Evolutionary conservation across 2,113 vertebrate genomes (phyloP), one percentile per base, ranked within the genome.

Genomic region (Forbesichthys agassizii): DNA sequence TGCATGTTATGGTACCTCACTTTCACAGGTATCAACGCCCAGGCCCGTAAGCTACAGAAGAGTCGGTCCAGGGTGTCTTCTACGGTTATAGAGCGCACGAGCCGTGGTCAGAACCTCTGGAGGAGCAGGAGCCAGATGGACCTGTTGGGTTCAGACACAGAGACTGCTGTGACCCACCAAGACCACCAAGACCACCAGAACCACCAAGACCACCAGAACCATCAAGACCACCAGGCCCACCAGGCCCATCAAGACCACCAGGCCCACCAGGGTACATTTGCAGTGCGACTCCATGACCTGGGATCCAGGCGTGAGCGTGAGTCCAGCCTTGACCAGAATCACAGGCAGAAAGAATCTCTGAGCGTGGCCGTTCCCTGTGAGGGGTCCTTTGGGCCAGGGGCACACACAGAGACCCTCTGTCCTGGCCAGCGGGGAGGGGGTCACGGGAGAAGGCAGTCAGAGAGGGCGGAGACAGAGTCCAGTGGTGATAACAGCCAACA

Each of bases 21-120:
- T 12, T 52, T 49, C 47, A 57, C 46, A 94, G 93, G 93, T 33
- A 91, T 94, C 68, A 94, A 94, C 3, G 93, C 92, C n/a, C 93
- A 94, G 87, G 93, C 93, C n/a, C 90, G 93, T 0, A 93, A 91
- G 68, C 85, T 94, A 68, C 93, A 94, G 84, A 94, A 93, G 83
- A 92, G 91, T 20, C 90, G 93, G 66, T 92, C 92, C n/a, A 82
- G 93, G 33, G 92, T 92, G 11, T 84, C 84, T 71, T 93, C 93
- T 11, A 83, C 89, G n/a, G 78, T 91, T 61, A 59, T 86, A 6
- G 78, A 87, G 68, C 84, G 62, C 73, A 2, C 59, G 47, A 75
- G 80, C 3, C 69, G 71, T 12, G 66, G 66, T 33, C 78, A 75
- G 33, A 82, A 74, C 18, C 80, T 93, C 62, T 90, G 90, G 85